Base-by-base conservation (phyloP, 2,888 invertebrate genomes). In the Pseudanteris insignis region DNA sequence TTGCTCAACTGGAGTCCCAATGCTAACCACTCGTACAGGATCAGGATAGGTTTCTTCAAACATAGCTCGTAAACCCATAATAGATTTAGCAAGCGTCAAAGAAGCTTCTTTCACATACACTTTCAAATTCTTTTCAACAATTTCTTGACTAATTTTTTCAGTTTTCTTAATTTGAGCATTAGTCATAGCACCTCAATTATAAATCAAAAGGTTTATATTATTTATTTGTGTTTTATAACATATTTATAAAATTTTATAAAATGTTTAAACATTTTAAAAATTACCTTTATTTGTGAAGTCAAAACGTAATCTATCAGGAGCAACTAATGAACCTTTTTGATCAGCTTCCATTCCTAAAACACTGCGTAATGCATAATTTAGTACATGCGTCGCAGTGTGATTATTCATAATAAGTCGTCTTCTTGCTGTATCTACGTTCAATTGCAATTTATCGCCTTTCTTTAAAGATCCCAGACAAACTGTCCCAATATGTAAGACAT, bases 41-140 rank as follows among this genome's bases (percentile, higher is more conserved):
- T 99, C 98, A 0, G 98, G 98, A 80, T 99, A 99, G 7, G 94
- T 92, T 84, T 99, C 98, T 79, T 96, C 98, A 82, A 99, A 99
- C 82, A 99, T 96, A 12, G 99, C 99, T 64, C 99, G 87, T 26
- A 97, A 83, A 2, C 96, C 96, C 65, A 90, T 88, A 63, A 96
- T 92, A 64, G 90, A 89, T 83, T 96, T 96, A 8, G 99, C 99
- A 53, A 90, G 83, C 29, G 86, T 86, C 53, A 99, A 84, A 48
- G 86, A 84, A 0, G 94, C 87, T 70, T 95, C 91, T 81, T 92
- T 94, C 3, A 96, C 92, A 81, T 88, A 97, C 25, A 99, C 94
- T 54, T 84, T 81, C 68, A 89, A 86, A 76, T 94, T 92, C 54
- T 87, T 84, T 63, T 83, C 82, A 26, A 95, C 89, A 67, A 96